Conservation (phyloP, 2,113 vertebrate genomes). For the Saimiri boliviensis region DNA sequence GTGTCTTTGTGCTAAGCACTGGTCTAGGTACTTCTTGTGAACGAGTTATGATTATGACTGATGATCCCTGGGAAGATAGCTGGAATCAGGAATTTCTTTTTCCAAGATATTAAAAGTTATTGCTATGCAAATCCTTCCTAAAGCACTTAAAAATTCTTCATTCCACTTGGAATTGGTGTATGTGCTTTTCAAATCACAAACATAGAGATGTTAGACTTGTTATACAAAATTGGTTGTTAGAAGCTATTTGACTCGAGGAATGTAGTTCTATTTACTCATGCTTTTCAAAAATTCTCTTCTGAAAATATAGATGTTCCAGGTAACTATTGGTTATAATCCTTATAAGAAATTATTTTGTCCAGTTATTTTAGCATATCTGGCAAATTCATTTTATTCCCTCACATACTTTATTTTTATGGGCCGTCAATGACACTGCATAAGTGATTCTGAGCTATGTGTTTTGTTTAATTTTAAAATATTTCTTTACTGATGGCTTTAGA, state of each 20-base stretch:
- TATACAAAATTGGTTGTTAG: background rate
- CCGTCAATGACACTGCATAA: background rate
- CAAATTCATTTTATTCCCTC: background rate
- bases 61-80: background rate
- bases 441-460: background rate
- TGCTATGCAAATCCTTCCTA: background rate
- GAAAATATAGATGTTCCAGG: constrained; percentile 24
- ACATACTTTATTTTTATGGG: constrained; percentile 24
- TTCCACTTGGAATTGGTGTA: background rate
- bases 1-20: background rate
- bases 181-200: constrained; percentile 15
- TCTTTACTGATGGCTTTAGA: background rate
- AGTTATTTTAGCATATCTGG: background rate
- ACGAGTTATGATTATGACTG: background rate
- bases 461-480: background rate
- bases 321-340: background rate
- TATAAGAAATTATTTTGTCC: constrained; percentile 35
- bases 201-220: background rate
- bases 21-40: background rate
- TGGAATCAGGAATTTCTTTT: background rate
- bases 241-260: constrained; percentile 13
- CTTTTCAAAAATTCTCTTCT: constrained; percentile 34
- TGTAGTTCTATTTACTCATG: background rate
- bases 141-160: background rate
- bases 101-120: background rate